phyloP scores from a whole-genome alignment of 1,140 invertebrate species.

The Lepeophtheirus salmonis region DNA sequence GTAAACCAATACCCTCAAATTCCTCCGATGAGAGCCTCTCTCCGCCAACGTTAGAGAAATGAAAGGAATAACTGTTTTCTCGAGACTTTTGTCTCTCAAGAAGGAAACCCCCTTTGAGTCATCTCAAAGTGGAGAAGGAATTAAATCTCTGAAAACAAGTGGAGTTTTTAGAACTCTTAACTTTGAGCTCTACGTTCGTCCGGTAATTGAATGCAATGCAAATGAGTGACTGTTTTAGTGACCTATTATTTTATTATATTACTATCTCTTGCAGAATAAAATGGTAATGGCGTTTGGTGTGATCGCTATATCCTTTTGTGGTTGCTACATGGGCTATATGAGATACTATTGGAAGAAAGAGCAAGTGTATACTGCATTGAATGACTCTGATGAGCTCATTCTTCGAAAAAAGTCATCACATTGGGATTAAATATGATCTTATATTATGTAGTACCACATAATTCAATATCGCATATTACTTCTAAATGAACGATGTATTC shows the following conservation, averaged over 20 bases:
- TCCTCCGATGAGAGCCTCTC: too few species aligned
- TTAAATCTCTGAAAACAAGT: background rate
- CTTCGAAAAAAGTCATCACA: background rate
- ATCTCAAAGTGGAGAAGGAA: background rate
- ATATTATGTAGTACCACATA: too few species aligned
- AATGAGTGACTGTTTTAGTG: background rate
- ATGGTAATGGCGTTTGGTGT: background rate
- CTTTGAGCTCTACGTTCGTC: background rate
- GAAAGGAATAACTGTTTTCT: background rate
- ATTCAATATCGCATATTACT: too few species aligned
- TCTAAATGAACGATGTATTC: too few species aligned
- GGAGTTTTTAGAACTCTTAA: background rate
- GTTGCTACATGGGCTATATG: background rate
- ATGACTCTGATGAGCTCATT: background rate
- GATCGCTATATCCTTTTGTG: background rate
- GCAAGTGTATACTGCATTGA: background rate
- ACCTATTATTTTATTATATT: background rate
- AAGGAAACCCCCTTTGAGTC: background rate
- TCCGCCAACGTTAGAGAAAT: too few species aligned
- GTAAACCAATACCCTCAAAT: too few species aligned
- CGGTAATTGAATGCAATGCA: background rate
- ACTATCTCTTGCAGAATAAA: background rate
- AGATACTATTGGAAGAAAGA: background rate
- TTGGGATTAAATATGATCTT: background rate
- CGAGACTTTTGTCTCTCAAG: background rate